These are phyloP conservation scores for Caenorhabditis uteleia DNA, from an alignment of 2,888 invertebrate species.

Conservation along the genomic window DNA sequence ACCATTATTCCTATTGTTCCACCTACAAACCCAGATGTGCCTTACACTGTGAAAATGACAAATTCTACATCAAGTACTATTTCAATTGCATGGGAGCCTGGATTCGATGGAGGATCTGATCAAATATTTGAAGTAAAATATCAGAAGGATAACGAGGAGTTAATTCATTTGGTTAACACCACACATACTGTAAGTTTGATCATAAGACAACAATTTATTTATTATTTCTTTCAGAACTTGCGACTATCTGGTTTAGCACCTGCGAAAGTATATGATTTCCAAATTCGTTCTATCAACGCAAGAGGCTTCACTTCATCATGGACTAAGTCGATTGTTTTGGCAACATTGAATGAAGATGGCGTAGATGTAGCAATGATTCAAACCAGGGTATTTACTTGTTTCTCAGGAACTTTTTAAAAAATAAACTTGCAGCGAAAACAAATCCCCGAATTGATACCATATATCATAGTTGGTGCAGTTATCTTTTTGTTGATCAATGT, in stretches of 20 bases:
- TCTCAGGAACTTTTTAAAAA: neutral
- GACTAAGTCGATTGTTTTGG: slow-evolving; percentile 34
- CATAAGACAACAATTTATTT: neutral
- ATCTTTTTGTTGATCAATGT: slow-evolving; percentile 6
- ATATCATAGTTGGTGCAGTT: slow-evolving; percentile 7
- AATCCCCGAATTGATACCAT: slow-evolving; percentile 5
- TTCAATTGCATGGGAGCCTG: slow-evolving; percentile 54
- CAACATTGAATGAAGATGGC: slow-evolving; percentile 54
- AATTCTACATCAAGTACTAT: slow-evolving; percentile 59
- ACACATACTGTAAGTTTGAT: slow-evolving; percentile 46
- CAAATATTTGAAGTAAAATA: slow-evolving; percentile 65
- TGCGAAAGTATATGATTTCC: slow-evolving; percentile 40
- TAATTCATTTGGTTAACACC: slow-evolving; percentile 57
- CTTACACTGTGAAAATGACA: slow-evolving; percentile 53
- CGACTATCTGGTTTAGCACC: slow-evolving; percentile 41
- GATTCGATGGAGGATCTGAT: slow-evolving; percentile 67
- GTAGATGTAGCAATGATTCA: slow-evolving; percentile 33
- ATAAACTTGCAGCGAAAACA: slow-evolving; percentile 1
- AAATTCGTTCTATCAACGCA: slow-evolving; percentile 52
- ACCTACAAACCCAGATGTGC: slow-evolving; percentile 59
- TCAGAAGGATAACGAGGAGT: slow-evolving; percentile 49
- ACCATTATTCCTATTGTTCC: slow-evolving; percentile 43
- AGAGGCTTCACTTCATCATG: slow-evolving; percentile 51
- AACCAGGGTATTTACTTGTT: slow-evolving; percentile 1
- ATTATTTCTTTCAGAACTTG: slow-evolving; percentile 33